Base-by-base conservation (phyloP, 2,888 invertebrate species). In the Pilophorus perplexus region DNA sequence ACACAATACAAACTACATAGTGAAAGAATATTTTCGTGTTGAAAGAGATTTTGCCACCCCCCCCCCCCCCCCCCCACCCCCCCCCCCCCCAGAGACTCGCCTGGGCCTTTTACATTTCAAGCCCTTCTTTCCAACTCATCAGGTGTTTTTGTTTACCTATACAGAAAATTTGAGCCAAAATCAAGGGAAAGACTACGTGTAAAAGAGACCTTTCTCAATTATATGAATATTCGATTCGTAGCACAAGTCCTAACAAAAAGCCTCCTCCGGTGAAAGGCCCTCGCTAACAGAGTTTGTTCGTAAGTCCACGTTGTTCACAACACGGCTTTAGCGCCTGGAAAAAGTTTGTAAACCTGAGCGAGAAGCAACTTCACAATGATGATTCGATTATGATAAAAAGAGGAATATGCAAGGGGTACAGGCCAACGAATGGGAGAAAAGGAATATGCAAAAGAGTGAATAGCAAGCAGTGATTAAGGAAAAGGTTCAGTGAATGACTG, bases 371-470 rank as follows among this genome's bases (percentile, higher is more conserved):
- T 52, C 28, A 52, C 52, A 52, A 52, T 52, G 52, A 52, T 52
- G 52, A 52, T 52, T 52, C 52, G 52, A 52, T 52, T 52, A 52
- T 52, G 52, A 52, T 52, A 52, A 52, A 52, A 16, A 52, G 28
- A 28, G 28, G 52, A 52, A 52, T 52, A 52, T 52, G 52, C 52
- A 52, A 52, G 28, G 27, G 48, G 28, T 18, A 52, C n/a, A n/a
- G n/a, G n/a, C n/a, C n/a, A n/a, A n/a, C n/a, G n/a, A n/a, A n/a
- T n/a, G 52, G 52, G 52, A 28, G 52, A 52, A 52, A 28, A 52
- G 52, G 52, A 52, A 52, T 52, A 52, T 52, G 52, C 52, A 52
- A 52, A 52, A 25, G 25, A 52, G 52, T 52, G 52, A 52, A 52
- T 52, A 25, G 52, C 18, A 28, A 28, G 28, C 28, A 52, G 52